These are phyloP conservation scores for Esox lucius DNA, from an alignment of 2,797 vertebrate species.

Conservation along the genomic window DNA sequence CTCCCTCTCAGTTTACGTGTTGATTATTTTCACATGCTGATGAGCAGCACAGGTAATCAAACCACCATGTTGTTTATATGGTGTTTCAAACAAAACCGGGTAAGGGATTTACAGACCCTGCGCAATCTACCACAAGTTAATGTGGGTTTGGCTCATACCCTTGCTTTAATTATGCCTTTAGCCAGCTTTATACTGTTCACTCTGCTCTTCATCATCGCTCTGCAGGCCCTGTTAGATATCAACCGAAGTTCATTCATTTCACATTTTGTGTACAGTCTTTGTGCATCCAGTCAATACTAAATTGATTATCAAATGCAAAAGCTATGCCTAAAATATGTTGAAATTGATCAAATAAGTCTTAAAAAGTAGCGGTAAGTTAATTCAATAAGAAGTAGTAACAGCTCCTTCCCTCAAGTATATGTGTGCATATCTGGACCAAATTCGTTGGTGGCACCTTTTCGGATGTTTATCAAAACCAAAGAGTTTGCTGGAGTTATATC, in stretches of 20 bases:
- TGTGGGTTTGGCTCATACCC: background rate
- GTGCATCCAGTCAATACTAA: background rate
- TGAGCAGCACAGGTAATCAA: constrained; percentile 38
- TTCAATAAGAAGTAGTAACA: constrained; percentile 64
- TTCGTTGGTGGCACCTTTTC: constrained; percentile 45
- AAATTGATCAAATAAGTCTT: background rate
- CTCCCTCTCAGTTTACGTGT: background rate
- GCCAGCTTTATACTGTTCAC: background rate
- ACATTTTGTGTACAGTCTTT: background rate
- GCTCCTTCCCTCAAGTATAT: constrained; percentile 50
- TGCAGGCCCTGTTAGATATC: background rate
- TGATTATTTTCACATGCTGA: constrained; percentile 47
- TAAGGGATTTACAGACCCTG: constrained; percentile 11
- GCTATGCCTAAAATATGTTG: background rate
- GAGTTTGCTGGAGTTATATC: constrained; percentile 58
- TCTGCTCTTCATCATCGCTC: background rate
- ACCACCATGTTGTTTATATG: constrained; percentile 49
- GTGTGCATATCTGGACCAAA: constrained; percentile 39
- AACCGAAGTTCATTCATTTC: background rate
- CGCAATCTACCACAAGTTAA: constrained; percentile 33
- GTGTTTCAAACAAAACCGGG: constrained; percentile 43
- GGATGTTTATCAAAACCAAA: constrained; percentile 53
- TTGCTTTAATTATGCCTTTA: background rate
- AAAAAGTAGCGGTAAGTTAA: constrained; percentile 46
- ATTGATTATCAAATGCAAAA: background rate